Conservation (phyloP, 2,797 vertebrate genomes). For the Dryobates pubescens region DNA sequence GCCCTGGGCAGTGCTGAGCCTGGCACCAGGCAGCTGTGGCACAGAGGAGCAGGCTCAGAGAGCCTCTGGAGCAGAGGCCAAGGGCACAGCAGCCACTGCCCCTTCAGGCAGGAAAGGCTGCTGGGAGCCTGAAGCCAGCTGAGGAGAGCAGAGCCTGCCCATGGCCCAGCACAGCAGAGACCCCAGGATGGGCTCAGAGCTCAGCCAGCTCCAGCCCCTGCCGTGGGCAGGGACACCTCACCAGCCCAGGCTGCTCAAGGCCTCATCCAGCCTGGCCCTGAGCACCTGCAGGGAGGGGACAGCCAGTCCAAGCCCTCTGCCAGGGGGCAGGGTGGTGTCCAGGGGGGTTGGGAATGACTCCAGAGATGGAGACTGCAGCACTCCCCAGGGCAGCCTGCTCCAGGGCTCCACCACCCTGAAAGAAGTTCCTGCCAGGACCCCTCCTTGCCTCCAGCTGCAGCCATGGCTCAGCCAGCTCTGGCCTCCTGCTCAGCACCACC, state of each 20-base stretch:
- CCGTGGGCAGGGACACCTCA: no score
- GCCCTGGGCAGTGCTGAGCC: background rate
- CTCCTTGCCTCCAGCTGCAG: background rate
- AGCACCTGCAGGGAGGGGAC: no score
- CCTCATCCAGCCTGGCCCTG: no score
- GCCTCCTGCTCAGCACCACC: background rate
- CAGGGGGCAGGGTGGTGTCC: no score
- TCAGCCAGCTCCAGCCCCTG: no score
- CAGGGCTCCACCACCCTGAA: no score
- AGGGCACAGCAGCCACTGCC: background rate
- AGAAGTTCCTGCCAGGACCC: background rate
- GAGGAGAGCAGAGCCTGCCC: accelerated
- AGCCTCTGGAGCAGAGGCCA: background rate
- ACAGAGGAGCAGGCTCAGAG: background rate
- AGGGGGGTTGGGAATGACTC: no score
- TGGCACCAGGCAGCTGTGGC: background rate
- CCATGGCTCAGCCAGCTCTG: accelerated
- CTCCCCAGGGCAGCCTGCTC: no score
- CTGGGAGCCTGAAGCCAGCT: background rate
- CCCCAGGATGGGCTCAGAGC: no score
- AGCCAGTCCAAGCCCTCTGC: no score
- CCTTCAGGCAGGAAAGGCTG: background rate
- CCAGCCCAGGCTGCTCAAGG: no score
- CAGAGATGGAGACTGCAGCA: no score
- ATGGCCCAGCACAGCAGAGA: background rate